Base-by-base conservation (phyloP, 2,888 invertebrate species). In the Noctuana brunneofusca region DNA sequence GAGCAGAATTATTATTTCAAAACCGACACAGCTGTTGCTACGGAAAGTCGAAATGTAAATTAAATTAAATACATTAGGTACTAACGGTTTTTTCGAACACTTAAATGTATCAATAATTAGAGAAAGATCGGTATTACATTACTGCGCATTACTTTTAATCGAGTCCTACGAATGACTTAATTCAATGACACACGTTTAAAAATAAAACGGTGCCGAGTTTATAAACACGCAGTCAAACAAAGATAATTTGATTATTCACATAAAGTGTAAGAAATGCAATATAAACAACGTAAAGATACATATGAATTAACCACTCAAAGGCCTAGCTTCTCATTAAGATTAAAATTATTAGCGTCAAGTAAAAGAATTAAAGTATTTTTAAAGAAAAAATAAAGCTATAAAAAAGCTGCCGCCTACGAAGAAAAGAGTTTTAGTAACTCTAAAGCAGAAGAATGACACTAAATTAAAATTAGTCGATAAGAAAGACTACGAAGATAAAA, bases 231-330 rank as follows among this genome's bases (percentile, higher is more conserved):
- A 48, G n/a, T 22, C 38, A 54, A 38, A 54, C 41, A 16, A 24
- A 41, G 24, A 55, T 55, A 30, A 41, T 24, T 63, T 66, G 58
- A 30, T 58, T 49, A 46, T 65, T 69, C 59, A 24, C 58, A 56
- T 66, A 57, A 65, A 43, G 11, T 6, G 8, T 38, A 54, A 27
- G 27, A 27, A 49, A 49, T 49, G 49, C 49, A 49, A 27, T 49
- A 14, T 49, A 22, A 49, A 49, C 49, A 49, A 27, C 14, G 22
- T n/a, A 5, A 9, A 49, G 49, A 49, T 49, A 27, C 24, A 35
- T n/a, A 20, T 6, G 24, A 24, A 5, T n/a, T n/a, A 46, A 22
- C 18, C 22, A 48, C 48, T 48, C 48, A 22, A 18, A 11, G n/a
- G 12, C 4, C 5, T 22, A 48, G 22, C 22, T 20, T 6, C 20